Evolutionary conservation across 2,888 invertebrate species (phyloP).

Genomic region (Lysandra bellargus): DNA sequence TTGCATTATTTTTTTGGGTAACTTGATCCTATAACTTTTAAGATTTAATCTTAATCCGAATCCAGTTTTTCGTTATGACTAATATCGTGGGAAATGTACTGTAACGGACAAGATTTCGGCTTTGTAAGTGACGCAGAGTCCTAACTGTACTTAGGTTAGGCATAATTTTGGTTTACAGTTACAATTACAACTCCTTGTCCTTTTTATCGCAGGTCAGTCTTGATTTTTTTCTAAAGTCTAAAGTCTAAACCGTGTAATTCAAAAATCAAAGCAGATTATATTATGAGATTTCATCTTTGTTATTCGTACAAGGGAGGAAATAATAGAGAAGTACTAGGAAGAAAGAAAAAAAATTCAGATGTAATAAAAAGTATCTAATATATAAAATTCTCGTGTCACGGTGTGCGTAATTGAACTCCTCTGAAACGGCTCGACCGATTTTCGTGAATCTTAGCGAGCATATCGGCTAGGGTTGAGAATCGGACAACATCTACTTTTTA

Average conservation of each 20-base stretch:
- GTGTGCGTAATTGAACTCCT: too few species aligned
- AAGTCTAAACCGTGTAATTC: background rate
- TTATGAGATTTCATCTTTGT: background rate
- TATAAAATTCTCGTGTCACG: too few species aligned
- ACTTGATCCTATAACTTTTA: background rate
- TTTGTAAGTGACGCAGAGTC: conserved; percentile 7
- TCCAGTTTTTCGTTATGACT: background rate
- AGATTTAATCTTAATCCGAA: background rate
- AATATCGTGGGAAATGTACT: conserved; percentile 14
- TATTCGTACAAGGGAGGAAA: too few species aligned
- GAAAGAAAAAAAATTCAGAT: too few species aligned
- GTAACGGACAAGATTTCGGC: conserved; percentile 14
- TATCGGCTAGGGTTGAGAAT: too few species aligned
- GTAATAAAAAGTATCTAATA: too few species aligned
- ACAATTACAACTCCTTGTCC: background rate
- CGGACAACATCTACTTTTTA: too few species aligned
- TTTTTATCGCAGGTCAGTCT: background rate
- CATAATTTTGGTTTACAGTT: conserved; percentile 16
- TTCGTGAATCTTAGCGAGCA: too few species aligned
- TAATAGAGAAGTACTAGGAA: too few species aligned
- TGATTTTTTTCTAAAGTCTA: background rate
- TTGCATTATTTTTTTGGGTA: background rate
- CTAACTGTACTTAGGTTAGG: conserved; percentile 16
- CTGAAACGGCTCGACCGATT: too few species aligned
- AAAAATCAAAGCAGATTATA: background rate